These are phyloP conservation scores for Chaetodon trifasciatus DNA, from an alignment of 2,797 vertebrate genomes.

Conservation along the genomic window DNA sequence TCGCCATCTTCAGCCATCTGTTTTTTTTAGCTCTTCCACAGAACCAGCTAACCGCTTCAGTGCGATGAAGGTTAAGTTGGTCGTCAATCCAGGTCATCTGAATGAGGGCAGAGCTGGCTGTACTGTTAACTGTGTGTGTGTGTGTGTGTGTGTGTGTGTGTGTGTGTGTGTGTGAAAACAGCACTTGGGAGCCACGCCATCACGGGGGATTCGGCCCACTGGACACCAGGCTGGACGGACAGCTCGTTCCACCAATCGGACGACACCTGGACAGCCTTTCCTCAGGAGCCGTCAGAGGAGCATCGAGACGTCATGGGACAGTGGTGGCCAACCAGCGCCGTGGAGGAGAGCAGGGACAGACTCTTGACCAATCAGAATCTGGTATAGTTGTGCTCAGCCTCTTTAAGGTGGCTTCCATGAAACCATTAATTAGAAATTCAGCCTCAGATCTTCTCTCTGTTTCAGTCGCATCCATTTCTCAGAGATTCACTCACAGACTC, in stretches of 20 bases:
- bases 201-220: slow-evolving; percentile 49
- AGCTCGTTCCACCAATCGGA: slow-evolving; percentile 69
- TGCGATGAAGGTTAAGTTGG: background rate
- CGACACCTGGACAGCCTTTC: slow-evolving; percentile 83
- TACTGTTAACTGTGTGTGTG: slow-evolving; percentile 9
- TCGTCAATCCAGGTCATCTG: slow-evolving; percentile 8
- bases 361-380: slow-evolving; percentile 60
- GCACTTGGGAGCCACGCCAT: slow-evolving; percentile 45
- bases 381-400: slow-evolving; percentile 64
- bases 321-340: slow-evolving; percentile 80
- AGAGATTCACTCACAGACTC: background rate
- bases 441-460: background rate
- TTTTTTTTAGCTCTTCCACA: background rate
- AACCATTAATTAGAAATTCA: background rate
- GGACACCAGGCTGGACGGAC: slow-evolving; percentile 64
- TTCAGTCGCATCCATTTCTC: background rate
- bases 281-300: slow-evolving; percentile 61
- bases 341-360: slow-evolving; percentile 61
- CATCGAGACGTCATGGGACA: slow-evolving; percentile 58
- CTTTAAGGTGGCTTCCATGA: background rate
- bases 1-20: background rate
- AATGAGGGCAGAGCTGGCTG: slow-evolving; percentile 3
- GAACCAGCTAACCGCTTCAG: background rate
- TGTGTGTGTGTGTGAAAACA: slow-evolving; percentile 47
- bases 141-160: slow-evolving; percentile 37